Evolutionary conservation across 2,888 invertebrate species (phyloP).

Genomic region (Esperia sulphurella): DNA sequence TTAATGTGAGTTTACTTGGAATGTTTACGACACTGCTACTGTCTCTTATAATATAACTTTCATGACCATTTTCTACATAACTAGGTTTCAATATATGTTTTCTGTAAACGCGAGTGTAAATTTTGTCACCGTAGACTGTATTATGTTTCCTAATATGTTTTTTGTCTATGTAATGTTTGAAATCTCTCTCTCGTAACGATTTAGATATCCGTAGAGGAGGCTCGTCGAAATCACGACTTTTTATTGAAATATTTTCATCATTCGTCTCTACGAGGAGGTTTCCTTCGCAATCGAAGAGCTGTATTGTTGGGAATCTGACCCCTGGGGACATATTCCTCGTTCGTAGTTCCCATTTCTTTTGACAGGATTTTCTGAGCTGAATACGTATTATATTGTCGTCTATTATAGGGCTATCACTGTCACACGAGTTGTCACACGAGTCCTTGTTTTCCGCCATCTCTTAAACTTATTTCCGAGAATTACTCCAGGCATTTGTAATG

Average conservation of each 20-base stretch:
- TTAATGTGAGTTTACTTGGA: slow-evolving; percentile 61
- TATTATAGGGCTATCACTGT: slow-evolving; percentile 68
- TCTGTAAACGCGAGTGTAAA: slow-evolving; percentile 65
- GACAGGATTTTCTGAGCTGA: slow-evolving; percentile 80
- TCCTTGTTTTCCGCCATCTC: slow-evolving; percentile 56
- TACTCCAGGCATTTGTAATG: slow-evolving; percentile 26
- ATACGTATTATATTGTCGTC: slow-evolving; percentile 80
- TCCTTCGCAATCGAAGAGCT: slow-evolving; percentile 82
- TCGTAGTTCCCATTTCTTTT: slow-evolving; percentile 82
- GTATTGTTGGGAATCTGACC: slow-evolving; percentile 79
- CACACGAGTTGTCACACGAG: slow-evolving; percentile 50
- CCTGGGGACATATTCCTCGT: slow-evolving; percentile 82
- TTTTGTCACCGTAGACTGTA: slow-evolving; percentile 62
- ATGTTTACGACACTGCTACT: slow-evolving; percentile 58
- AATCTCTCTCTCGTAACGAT: slow-evolving; percentile 62
- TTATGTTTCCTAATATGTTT: slow-evolving; percentile 60
- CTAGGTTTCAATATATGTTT: slow-evolving; percentile 32
- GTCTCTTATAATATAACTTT: slow-evolving; percentile 44
- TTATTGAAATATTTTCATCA: slow-evolving; percentile 74
- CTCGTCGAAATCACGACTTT: slow-evolving; percentile 59
- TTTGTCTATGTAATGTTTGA: slow-evolving; percentile 54
- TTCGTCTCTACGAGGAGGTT: slow-evolving; percentile 80
- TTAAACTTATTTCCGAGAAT: slow-evolving; percentile 25
- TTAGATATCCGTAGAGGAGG: slow-evolving; percentile 44
- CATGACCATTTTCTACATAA: slow-evolving; percentile 27